Evolutionary conservation across 2,888 invertebrate genomes (phyloP).

Genomic region (Lasioglossum marginatum): DNA sequence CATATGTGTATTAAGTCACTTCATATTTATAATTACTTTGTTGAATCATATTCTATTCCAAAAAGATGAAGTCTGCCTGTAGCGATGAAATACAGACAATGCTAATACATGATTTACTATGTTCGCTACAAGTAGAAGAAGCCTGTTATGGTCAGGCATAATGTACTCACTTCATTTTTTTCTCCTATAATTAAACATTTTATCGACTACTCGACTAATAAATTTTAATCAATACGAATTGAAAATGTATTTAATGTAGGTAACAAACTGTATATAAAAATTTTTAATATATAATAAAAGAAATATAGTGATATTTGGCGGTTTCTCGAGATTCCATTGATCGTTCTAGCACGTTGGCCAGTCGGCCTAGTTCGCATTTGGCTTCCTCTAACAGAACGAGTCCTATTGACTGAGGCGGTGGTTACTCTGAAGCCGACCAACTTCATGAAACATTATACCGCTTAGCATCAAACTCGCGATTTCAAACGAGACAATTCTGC

Average conservation of each 20-base stretch:
- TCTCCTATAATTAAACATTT: too few species aligned
- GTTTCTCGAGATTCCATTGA: conserved; percentile 69
- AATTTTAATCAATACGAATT: too few species aligned
- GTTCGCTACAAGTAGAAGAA: neutral
- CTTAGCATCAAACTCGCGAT: conserved; percentile 55
- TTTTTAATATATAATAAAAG: too few species aligned
- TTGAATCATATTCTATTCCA: too few species aligned
- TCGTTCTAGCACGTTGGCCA: conserved; percentile 36
- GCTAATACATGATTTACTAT: neutral
- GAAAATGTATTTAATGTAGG: too few species aligned
- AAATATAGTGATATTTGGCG: conserved; percentile 50
- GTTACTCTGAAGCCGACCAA: conserved; percentile 74
- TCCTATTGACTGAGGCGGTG: conserved; percentile 47
- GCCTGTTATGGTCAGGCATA: neutral
- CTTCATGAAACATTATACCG: conserved; percentile 70
- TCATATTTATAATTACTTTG: too few species aligned
- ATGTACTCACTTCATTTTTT: neutral
- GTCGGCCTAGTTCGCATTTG: conserved; percentile 79
- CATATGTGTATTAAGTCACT: too few species aligned
- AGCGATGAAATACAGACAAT: too few species aligned
- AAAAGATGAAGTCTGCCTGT: too few species aligned
- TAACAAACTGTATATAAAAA: too few species aligned
- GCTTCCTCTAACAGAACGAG: conserved; percentile 73
- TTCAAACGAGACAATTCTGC: neutral
- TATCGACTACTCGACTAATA: too few species aligned